Evolutionary conservation across 2,888 invertebrate species (phyloP), one percentile per base, ranked within the genome.

Genomic region (Altica lythri): DNA sequence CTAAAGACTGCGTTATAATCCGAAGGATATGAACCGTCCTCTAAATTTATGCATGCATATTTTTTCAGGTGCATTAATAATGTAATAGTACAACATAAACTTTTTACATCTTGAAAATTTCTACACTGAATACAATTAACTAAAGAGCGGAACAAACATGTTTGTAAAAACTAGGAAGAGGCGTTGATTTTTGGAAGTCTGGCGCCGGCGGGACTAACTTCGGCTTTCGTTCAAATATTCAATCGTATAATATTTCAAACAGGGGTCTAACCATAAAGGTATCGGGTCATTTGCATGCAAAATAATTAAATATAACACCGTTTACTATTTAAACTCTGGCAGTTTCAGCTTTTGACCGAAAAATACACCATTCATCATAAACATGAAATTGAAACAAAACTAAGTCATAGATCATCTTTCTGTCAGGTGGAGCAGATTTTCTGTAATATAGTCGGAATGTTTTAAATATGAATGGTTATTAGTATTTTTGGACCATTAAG

Each of bases 271-370:
- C 37, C 54, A 43, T 54, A 46, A 55, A 60, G 50, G 55, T 57
- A 46, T 52, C 60, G 57, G 54, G 40, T 53, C 60, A 57, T 60
- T 59, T 59, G 56, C 59, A 54, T 59, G 54, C 49, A 25, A 35
- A 53, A 46, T 49, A 43, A 57, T 57, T 57, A 51, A 57, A 52
- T 14, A 25, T 12, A 37, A 47, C 18, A 43, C 43, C 40, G 38
- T 30, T 30, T 38, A 52, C 13, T 13, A 30, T 30, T 30, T 9
- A 30, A 30, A 18, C 14, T 19, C 19, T 18, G 38, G 19, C 17
- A 40, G 12, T 18, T 19, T 10, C 38, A 6, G 5, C 22, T 40
- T 22, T 22, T 40, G 40, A 40, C 40, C 40, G 22, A 18, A 19
- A 38, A 19, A 38, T 19, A 12, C 13, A 22, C 13, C 40, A 40